Evolutionary conservation across 2,113 vertebrate genomes (phyloP).

Genomic region (Rhinolophus sinicus): DNA sequence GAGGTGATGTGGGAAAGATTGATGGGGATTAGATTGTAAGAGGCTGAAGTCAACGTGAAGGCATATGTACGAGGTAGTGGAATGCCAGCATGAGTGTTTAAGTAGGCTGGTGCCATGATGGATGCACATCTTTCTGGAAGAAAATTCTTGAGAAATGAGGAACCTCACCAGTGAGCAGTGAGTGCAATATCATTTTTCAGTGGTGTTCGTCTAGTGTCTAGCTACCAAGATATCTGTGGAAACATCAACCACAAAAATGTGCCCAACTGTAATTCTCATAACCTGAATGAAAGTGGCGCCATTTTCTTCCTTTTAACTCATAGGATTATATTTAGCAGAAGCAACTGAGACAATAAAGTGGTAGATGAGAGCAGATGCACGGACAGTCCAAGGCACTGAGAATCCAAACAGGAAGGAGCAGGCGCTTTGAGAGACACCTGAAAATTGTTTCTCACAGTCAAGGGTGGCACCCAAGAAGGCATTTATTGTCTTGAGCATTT

Average conservation of each 20-base stretch:
- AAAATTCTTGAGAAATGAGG: neutral
- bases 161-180: neutral
- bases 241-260: neutral
- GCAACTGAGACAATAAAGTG: neutral
- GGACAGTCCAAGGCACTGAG: neutral
- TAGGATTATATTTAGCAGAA: neutral
- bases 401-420: neutral
- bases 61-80: neutral
- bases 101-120: neutral
- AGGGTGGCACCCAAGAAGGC: constrained; percentile 69
- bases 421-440: constrained; percentile 50
- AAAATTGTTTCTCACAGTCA: constrained; percentile 75
- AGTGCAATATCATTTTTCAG: neutral
- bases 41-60: neutral
- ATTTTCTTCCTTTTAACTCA: neutral
- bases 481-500: constrained; percentile 73
- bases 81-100: neutral
- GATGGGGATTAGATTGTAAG: neutral
- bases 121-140: neutral
- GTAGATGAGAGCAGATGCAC: neutral
- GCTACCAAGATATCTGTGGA: neutral
- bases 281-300: neutral
- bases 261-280: neutral
- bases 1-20: neutral
- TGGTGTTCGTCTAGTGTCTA: neutral